Conservation (phyloP, 2,888 invertebrate species). For the Iselma pallidipennis region DNA sequence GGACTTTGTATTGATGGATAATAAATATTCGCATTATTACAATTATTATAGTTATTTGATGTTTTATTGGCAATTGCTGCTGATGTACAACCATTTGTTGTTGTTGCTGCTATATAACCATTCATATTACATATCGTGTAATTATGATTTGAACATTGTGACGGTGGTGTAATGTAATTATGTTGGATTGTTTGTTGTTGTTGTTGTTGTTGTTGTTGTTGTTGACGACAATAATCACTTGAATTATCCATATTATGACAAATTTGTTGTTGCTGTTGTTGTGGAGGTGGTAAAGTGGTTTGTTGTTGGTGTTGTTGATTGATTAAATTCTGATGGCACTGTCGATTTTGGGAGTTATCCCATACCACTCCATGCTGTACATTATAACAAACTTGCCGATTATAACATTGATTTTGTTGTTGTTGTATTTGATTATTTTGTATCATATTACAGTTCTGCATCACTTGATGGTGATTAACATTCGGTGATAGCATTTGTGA, state of each 20-base stretch:
- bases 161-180: not conserved
- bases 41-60: slow-evolving; percentile 38
- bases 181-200: not conserved
- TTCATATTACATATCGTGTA: slow-evolving; percentile 44
- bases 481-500: slow-evolving; percentile 42
- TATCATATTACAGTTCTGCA: slow-evolving; percentile 29
- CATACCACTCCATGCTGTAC: slow-evolving; percentile 41
- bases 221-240: slow-evolving; percentile 17
- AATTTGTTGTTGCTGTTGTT: slow-evolving; percentile 30
- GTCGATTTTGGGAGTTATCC: slow-evolving; percentile 35
- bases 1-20: slow-evolving; percentile 33
- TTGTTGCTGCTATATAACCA: slow-evolving; percentile 23
- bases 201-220: no score
- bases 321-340: slow-evolving; percentile 33
- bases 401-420: not conserved
- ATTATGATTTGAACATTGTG: slow-evolving; percentile 42
- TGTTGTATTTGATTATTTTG: slow-evolving; percentile 31
- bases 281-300: not conserved
- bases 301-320: slow-evolving; percentile 34
- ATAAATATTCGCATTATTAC: slow-evolving; percentile 26
- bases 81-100: slow-evolving; percentile 25
- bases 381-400: slow-evolving; percentile 41
- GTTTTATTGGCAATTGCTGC: slow-evolving; percentile 30
- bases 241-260: slow-evolving; percentile 15
- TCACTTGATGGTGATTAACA: slow-evolving; percentile 29